Evolutionary conservation across 2,797 vertebrate species (phyloP), one percentile per base, ranked within the genome.

Genomic region (Champsocephalus esox): DNA sequence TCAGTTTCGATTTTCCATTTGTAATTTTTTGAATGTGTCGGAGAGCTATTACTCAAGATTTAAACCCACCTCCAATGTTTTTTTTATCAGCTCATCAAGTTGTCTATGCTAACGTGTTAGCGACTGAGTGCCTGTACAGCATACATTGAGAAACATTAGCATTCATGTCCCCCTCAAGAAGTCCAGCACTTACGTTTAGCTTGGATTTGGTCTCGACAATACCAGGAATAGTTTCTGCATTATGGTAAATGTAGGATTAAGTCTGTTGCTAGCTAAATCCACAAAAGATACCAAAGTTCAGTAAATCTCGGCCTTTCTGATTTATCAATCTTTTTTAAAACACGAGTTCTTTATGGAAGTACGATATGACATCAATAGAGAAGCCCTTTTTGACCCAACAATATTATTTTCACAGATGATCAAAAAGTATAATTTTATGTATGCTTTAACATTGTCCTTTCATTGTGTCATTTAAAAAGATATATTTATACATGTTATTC

Each of bases 381-480:
- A 7, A 38, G 34, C 8, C 34, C 7, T 38, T 38, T 38, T 38
- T 9, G 34, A 41, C 2, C 4, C 24, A 21, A 45, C 41, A 21
- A 6, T 50, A 8, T 51, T 0, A 49, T 44, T 54, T 34, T 3
- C 11, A n/a, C 28, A 28, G 4, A 28, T 12, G 16, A 50, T 66
- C 34, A 45, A 62, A 65, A 59, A 2, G 0, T 19, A 17, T 71
- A 6, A 17, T 72, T 52, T 49, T 43, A 41, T 12, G 12, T 10
- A 2, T 28, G 59, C 13, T 67, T 43, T 46, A 55, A 16, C 0
- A 17, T 41, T 12, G 54, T 80, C n/a, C 46, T 75, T 67, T 67
- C 12, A 69, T 55, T 34, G 62, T 17, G 21, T 83, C 12, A 3
- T 65, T 61, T 56, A n/a, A 43, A 32, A 55, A 38, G 12, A 21